Evolutionary conservation across 2,797 vertebrate species (phyloP).

Genomic region (Luscinia luscinia): DNA sequence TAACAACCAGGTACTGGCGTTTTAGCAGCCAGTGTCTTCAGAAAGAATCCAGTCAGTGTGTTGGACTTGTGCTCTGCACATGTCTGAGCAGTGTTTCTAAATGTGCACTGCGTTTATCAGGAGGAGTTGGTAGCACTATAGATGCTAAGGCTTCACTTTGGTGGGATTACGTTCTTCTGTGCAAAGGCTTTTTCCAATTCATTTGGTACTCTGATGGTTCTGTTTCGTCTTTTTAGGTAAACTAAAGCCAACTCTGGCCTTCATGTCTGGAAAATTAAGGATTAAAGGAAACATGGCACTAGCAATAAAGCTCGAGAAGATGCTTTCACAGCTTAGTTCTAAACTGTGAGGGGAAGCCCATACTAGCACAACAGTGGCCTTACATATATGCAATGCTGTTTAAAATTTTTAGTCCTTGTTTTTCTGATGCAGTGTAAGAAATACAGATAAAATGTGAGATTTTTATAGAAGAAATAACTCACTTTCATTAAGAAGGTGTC

Average conservation of each 20-base stretch:
- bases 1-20: neutral
- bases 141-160: neutral
- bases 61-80: neutral
- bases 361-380: neutral
- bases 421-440: neutral
- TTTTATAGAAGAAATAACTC: neutral
- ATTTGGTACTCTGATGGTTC: neutral
- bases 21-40: neutral
- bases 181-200: neutral
- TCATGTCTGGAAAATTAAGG: constrained; percentile 92
- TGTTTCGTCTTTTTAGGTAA: constrained; percentile 80
- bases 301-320: constrained; percentile 92
- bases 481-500: neutral
- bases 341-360: constrained; percentile 78
- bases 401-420: neutral
- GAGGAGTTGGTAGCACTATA: neutral
- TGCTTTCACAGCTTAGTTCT: constrained; percentile 87
- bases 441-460: neutral
- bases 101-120: neutral
- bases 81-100: neutral
- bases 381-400: neutral
- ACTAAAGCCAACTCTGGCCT: constrained; percentile 92
- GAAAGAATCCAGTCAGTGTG: neutral
- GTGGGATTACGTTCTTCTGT: neutral
- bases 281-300: constrained; percentile 93